Evolutionary conservation across 2,113 vertebrate species (phyloP).

Genomic region (Numenius arquata): DNA sequence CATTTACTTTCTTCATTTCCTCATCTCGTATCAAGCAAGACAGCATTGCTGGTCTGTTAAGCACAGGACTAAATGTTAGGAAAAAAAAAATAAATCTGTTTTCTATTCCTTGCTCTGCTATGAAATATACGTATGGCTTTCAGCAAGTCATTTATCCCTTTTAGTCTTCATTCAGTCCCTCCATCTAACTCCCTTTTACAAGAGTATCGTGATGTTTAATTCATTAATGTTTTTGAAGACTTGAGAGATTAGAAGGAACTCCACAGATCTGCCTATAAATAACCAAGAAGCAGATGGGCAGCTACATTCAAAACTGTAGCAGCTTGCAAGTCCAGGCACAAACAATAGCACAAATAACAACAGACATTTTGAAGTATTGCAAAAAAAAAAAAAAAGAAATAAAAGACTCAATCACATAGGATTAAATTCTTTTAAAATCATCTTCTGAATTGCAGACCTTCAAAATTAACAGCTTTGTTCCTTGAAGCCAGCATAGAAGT

Average conservation of each 20-base stretch:
- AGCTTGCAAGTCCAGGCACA: slow-evolving; percentile 32
- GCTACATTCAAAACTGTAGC: slow-evolving; percentile 9
- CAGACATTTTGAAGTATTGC: not conserved
- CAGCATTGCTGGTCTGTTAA: not conserved
- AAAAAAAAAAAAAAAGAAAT: not conserved
- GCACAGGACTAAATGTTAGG: not conserved
- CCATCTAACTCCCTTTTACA: slow-evolving; percentile 16
- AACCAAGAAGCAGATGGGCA: slow-evolving; percentile 46
- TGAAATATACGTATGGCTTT: slow-evolving; percentile 30
- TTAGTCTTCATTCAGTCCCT: slow-evolving; percentile 22
- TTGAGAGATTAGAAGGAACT: slow-evolving; percentile 34
- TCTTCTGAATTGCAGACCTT: not conserved
- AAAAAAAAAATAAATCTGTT: not conserved
- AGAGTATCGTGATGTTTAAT: slow-evolving; percentile 54
- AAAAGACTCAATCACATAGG: not conserved
- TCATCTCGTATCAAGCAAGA: not conserved
- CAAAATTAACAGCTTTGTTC: not conserved
- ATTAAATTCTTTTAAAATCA: not conserved
- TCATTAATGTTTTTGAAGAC: slow-evolving; percentile 51
- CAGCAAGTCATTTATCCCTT: slow-evolving; percentile 31
- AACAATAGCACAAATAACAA: slow-evolving; percentile 37
- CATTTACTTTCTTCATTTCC: not conserved
- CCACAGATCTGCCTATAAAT: slow-evolving; percentile 43
- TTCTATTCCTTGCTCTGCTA: not conserved
- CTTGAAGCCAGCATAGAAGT: not conserved